These are phyloP conservation scores for Rhagonycha fulva DNA, from an alignment of 2,888 invertebrate species.

Conservation along the genomic window DNA sequence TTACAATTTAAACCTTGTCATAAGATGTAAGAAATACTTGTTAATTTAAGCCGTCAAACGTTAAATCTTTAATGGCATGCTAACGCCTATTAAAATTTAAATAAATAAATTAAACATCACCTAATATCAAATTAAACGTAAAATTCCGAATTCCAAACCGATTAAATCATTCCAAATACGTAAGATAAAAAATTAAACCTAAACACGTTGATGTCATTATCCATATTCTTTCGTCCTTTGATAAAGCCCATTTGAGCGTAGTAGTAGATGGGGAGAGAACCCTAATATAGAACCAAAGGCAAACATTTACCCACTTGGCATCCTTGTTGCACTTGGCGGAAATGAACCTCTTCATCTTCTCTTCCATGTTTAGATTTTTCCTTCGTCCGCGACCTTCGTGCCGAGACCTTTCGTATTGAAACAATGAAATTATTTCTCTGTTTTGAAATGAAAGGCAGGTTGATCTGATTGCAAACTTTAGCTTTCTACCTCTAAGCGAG, in stretches of 20 bases:
- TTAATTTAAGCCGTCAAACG: neutral
- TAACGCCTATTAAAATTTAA: neutral
- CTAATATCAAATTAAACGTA: neutral
- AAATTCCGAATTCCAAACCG: neutral
- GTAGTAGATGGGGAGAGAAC: neutral
- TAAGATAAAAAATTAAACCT: neutral
- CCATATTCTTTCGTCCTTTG: neutral
- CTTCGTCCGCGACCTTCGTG: neutral
- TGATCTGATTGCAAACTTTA: neutral
- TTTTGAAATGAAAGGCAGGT: neutral
- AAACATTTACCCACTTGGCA: neutral
- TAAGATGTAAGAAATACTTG: slow-evolving; percentile 5
- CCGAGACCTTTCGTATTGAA: neutral
- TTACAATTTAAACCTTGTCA: slow-evolving; percentile 8
- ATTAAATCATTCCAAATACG: neutral
- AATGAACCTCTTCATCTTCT: neutral
- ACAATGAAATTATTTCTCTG: neutral
- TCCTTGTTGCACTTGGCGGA: neutral
- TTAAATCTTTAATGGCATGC: neutral
- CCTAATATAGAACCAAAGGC: neutral
- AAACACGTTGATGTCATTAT: neutral
- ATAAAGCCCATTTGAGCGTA: neutral
- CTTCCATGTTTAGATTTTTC: neutral
- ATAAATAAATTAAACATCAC: neutral
- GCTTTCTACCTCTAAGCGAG: neutral